A percentile compares a stretch with the other conserved stretches of the same genome.
These are phyloP conservation scores for Sphaerophoria rueppellii DNA, from an alignment of 2,888 invertebrate genomes.

Conservation along the genomic window DNA sequence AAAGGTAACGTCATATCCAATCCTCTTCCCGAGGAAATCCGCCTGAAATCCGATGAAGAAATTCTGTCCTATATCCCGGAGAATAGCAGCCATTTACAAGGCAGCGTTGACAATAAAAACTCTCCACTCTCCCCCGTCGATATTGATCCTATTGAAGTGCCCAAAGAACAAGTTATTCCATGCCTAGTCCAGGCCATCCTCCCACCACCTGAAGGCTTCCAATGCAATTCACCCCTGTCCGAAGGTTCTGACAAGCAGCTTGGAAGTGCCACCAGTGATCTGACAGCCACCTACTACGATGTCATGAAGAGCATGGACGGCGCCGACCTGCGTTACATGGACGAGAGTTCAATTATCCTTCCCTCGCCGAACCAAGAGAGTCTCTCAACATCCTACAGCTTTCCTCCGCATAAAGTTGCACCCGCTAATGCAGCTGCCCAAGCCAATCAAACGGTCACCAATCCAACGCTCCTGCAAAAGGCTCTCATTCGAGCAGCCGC, in stretches of 20 bases:
- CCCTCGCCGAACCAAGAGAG: conserved; percentile 91
- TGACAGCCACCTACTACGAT: conserved; percentile 88
- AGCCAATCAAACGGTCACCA: conserved; percentile 80
- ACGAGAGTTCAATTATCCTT: conserved; percentile 93
- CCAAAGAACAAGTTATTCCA: conserved; percentile 80
- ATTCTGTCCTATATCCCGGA: conserved; percentile 62
- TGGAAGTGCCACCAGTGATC: conserved; percentile 83
- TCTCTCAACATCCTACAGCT: conserved; percentile 79
- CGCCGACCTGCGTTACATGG: conserved; percentile 95
- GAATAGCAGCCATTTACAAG: conserved; percentile 15
- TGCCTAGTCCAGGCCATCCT: conserved; percentile 86
- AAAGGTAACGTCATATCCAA: conserved; percentile 74
- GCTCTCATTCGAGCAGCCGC: conserved; percentile 88
- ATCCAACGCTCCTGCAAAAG: conserved; percentile 88
- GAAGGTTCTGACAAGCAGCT: conserved; percentile 85
- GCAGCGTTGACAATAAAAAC: conserved; percentile 55
- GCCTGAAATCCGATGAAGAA: conserved; percentile 61
- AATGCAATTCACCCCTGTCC: conserved; percentile 86
- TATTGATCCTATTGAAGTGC: conserved; percentile 80
- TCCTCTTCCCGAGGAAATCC: conserved; percentile 71
- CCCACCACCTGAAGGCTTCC: conserved; percentile 89
- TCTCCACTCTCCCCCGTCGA: conserved; percentile 80
- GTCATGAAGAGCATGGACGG: conserved; percentile 90
- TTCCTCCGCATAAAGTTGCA: conserved; percentile 62
- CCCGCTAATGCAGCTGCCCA: conserved; percentile 78